Conservation (phyloP, 2,113 vertebrate species). For the Chunga burmeisteri region DNA sequence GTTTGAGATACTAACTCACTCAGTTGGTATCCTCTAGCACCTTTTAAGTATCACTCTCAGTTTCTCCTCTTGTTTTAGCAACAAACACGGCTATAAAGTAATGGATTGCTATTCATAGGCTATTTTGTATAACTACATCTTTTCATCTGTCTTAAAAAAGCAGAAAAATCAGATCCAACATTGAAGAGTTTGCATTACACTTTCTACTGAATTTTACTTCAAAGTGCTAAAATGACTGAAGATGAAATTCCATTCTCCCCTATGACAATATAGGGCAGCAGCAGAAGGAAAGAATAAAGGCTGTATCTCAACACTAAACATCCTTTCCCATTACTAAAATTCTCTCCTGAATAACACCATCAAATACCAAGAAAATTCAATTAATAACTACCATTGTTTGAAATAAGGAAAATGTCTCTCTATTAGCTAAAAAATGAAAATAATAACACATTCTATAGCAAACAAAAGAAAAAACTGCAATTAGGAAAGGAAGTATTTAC, state of each 20-base stretch:
- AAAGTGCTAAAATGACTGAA: not conserved
- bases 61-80: not conserved
- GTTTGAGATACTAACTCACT: not conserved
- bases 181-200: not conserved
- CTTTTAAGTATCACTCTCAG: not conserved
- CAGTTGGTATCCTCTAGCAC: not conserved
- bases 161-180: not conserved
- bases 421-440: not conserved
- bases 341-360: not conserved
- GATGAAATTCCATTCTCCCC: not conserved
- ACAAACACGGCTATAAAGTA: not conserved
- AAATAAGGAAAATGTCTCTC: not conserved
- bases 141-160: not conserved
- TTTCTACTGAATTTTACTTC: not conserved
- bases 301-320: not conserved
- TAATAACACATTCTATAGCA: not conserved
- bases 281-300: not conserved
- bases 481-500: conserved; percentile 58
- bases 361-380: not conserved
- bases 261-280: not conserved
- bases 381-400: not conserved
- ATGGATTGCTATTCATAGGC: not conserved
- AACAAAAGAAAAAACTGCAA: not conserved
- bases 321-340: not conserved
- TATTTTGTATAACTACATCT: not conserved